Evolutionary conservation across 2,113 vertebrate genomes (phyloP).

Genomic region (Puffinus mauretanicus): DNA sequence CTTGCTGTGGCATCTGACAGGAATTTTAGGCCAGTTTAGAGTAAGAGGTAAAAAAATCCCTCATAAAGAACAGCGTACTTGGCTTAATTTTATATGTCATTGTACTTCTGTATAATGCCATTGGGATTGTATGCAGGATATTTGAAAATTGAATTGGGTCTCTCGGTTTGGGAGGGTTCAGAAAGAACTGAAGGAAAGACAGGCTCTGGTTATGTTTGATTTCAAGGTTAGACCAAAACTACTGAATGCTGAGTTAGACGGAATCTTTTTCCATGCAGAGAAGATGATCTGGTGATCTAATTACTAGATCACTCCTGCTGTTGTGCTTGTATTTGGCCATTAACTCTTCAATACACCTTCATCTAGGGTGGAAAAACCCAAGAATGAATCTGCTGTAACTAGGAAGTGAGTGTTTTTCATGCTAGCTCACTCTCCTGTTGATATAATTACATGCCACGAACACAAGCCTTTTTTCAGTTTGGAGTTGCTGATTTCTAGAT

Average conservation of each 20-base stretch:
- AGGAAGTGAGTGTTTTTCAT: neutral
- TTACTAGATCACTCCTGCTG: neutral
- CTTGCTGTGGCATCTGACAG: neutral
- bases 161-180: neutral
- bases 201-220: neutral
- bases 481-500: neutral
- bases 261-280: neutral
- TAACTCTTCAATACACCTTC: neutral
- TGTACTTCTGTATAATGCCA: neutral
- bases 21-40: neutral
- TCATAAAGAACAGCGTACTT: neutral
- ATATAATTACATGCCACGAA: neutral
- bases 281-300: neutral
- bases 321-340: neutral
- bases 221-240: neutral
- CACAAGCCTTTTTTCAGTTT: neutral
- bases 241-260: neutral
- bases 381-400: neutral
- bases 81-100: neutral
- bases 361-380: neutral
- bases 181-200: neutral
- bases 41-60: neutral
- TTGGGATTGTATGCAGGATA: neutral
- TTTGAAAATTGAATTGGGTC: neutral
- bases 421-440: neutral